Base-by-base conservation (phyloP, 2,888 invertebrate species). In the Erebia epiphron region DNA sequence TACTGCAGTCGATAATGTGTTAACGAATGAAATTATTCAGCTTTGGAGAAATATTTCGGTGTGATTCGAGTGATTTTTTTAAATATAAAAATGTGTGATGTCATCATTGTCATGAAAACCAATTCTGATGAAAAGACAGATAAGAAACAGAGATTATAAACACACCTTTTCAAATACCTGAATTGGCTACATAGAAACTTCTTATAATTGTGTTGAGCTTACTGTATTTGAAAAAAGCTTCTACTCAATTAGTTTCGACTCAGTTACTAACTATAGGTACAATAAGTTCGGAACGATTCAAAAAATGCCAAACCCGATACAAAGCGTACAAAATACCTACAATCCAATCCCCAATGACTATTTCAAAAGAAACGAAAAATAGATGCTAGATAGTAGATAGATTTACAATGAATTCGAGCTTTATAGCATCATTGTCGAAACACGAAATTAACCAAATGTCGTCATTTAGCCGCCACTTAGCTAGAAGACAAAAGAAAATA, bases 1-100 rank as follows among this genome's bases (percentile, higher is more conserved):
- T 58, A n/a, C 41, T 56, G 52, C 62, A 21, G 16, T 62, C 21
- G 43, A 62, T 62, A 49, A 46, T 43, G 49, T 16, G 62, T 21
- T 62, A 46, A 21, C 56, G 26, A 57, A 57, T 57, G 62, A 13
- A 13, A 46, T 49, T n/a, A 62, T 46, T 62, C 8, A 62, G 46
- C 54, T 18, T 56, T 13, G 21, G 10, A 10, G 13, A 10, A 13
- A 18, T 21, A 11, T 21, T 21, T 57, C 4, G 7, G 21, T n/a
- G 14, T 13, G 18, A 57, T 0, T 57, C n/a, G 16, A 4, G 14
- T 49, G 14, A 11, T 50, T 50, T 50, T n/a, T 8, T 7, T n/a
- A 26, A 26, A 26, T 26, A 2, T 26, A 4, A 4, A 26, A 26
- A 26, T 26, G 2, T 26, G 0, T 2, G 26, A 26, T 21, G 21